Evolutionary conservation across 2,888 invertebrate species (phyloP).

Genomic region (Artemia sinica): DNA sequence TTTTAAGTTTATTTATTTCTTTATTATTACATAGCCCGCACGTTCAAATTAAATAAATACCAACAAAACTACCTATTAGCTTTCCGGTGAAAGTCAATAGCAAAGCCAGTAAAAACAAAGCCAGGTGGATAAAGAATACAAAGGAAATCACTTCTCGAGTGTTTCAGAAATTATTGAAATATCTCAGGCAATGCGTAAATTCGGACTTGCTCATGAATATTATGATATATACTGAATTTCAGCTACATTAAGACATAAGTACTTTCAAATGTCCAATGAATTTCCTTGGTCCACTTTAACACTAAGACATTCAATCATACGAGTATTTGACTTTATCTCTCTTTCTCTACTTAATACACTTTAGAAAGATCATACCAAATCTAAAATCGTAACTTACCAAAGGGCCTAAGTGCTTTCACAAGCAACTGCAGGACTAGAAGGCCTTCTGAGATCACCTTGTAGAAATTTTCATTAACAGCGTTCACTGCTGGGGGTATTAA

Average conservation of each 20-base stretch:
- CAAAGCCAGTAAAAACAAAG: too few relatives aligned
- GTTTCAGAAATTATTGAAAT: too few relatives aligned
- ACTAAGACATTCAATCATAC: not conserved
- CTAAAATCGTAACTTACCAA: conserved; percentile 37
- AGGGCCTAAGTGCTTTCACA: conserved; percentile 77
- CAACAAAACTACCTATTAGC: too few relatives aligned
- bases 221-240: not conserved
- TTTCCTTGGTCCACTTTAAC: not conserved
- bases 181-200: too few relatives aligned
- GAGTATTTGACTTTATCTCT: not conserved
- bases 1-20: too few relatives aligned
- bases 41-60: too few relatives aligned
- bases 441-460: conserved; percentile 96
- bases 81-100: too few relatives aligned
- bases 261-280: not conserved
- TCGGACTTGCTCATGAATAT: conserved; percentile 3
- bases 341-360: not conserved
- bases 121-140: too few relatives aligned
- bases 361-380: not conserved
- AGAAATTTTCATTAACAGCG: conserved; percentile 86
- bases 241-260: not conserved
- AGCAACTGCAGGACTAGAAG: conserved; percentile 77
- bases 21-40: too few relatives aligned
- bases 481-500: conserved; percentile 67
- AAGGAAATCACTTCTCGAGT: too few relatives aligned